Percentiles rank a stretch among this genome's conserved stretches.
Conservation (phyloP, 2,113 vertebrate species). For the Arizona elegans region DNA sequence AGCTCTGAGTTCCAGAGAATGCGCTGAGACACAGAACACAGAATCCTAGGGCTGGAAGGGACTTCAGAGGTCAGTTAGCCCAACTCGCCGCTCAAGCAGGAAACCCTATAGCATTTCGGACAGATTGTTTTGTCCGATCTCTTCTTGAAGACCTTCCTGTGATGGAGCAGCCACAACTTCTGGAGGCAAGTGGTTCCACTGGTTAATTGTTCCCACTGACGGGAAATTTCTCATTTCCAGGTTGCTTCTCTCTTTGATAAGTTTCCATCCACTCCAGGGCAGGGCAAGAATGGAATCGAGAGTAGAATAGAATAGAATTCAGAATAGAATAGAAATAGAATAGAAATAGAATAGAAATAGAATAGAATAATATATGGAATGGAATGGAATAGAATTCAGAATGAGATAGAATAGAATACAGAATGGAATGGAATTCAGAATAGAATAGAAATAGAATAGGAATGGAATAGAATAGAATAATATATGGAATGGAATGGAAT, state of each 20-base stretch:
- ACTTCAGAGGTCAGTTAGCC: not conserved
- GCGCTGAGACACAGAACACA: not conserved
- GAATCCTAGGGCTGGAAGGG: not conserved
- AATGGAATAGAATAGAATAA: too few relatives aligned
- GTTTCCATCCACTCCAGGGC: too few relatives aligned
- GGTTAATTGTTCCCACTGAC: not conserved
- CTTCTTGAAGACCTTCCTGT: not conserved
- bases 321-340: too few relatives aligned
- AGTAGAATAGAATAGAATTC: too few relatives aligned
- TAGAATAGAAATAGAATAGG: too few relatives aligned
- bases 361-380: too few relatives aligned
- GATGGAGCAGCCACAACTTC: not conserved
- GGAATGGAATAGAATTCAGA: too few relatives aligned
- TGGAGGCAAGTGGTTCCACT: not conserved
- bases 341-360: too few relatives aligned
- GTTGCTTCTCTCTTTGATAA: not conserved
- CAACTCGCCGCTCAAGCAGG: not conserved
- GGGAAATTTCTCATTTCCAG: not conserved
- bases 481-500: too few relatives aligned
- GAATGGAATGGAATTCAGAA: too few relatives aligned
- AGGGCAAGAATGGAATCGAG: too few relatives aligned
- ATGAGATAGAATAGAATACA: too few relatives aligned
- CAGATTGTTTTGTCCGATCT: not conserved
- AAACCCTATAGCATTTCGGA: not conserved
- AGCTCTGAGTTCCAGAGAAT: not conserved